Evolutionary conservation across 2,113 vertebrate species (phyloP).

Genomic region (Centropus bengalensis): DNA sequence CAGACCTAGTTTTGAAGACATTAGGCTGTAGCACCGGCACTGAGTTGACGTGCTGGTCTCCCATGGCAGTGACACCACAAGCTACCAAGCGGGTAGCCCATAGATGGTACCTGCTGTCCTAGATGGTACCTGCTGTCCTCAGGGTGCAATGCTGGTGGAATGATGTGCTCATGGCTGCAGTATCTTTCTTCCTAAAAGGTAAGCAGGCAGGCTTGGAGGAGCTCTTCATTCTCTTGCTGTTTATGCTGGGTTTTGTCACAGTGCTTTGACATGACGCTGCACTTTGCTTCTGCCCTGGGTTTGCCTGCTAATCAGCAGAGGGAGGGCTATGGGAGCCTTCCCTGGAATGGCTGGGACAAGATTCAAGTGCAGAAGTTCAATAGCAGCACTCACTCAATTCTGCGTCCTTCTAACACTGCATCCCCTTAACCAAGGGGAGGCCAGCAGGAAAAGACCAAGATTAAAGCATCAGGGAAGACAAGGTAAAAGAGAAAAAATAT

Average conservation of each 20-base stretch:
- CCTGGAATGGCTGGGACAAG: not conserved
- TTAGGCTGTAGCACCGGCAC: not conserved
- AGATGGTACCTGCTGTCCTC: not conserved
- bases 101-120: not conserved
- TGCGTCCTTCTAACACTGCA: rapidly evolving
- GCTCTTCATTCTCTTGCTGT: not conserved
- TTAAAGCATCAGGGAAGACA: not conserved
- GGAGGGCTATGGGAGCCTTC: not conserved
- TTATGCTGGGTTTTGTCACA: not conserved
- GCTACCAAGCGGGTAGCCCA: rapidly evolving
- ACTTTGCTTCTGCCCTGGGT: not conserved
- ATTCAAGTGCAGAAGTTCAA: not conserved
- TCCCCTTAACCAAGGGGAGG: not conserved
- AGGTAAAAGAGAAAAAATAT: not conserved
- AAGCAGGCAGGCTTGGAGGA: not conserved
- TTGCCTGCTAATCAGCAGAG: not conserved
- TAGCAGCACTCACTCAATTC: rapidly evolving
- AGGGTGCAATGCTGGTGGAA: not conserved
- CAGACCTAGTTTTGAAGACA: not conserved
- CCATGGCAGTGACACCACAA: not conserved
- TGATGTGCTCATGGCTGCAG: not conserved
- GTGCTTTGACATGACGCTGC: not conserved
- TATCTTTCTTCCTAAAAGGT: not conserved
- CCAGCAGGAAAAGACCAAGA: not conserved
- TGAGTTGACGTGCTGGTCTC: rapidly evolving